Percentiles rank a stretch among this genome's conserved stretches.
phyloP scores from a whole-genome alignment of 2,113 vertebrate genomes.

The Gopherus flavomarginatus region DNA sequence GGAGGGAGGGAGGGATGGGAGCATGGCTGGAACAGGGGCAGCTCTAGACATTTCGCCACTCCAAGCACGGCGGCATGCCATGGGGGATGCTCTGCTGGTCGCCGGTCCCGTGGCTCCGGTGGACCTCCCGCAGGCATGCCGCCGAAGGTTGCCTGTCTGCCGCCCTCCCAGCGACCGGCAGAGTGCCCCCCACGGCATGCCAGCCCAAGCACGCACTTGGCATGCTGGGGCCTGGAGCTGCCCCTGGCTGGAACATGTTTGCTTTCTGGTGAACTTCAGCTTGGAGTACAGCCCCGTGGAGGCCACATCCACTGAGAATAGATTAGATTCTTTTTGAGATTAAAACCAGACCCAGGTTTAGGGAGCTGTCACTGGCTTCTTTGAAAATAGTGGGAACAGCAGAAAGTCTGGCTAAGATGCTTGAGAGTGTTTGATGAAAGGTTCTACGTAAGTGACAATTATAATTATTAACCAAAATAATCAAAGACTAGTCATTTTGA shows the following conservation, averaged over 20 bases:
- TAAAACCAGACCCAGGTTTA: background rate
- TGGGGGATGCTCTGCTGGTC: no score
- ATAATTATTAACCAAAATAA: background rate
- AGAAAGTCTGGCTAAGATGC: background rate
- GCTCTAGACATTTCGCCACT: no score
- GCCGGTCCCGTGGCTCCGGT: no score
- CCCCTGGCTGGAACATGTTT: rapidly evolving
- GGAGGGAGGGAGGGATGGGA: rapidly evolving
- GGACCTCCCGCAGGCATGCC: no score
- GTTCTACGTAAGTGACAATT: rapidly evolving
- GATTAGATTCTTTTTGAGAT: background rate
- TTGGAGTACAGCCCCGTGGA: background rate
- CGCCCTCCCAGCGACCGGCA: no score
- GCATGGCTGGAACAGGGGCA: background rate
- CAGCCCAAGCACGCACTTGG: no score
- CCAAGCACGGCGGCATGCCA: no score
- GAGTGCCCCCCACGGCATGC: no score
- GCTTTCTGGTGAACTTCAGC: background rate
- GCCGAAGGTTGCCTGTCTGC: no score
- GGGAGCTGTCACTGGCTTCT: background rate
- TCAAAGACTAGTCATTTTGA: background rate
- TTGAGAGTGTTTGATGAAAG: background rate
- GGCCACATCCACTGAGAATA: background rate
- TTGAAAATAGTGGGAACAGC: background rate
- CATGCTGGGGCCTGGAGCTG: no score